Percentiles rank a stretch among this genome's conserved stretches.
phyloP scores from a whole-genome alignment of 1,140 invertebrate species.

The Sitodiplosis mosellana region DNA sequence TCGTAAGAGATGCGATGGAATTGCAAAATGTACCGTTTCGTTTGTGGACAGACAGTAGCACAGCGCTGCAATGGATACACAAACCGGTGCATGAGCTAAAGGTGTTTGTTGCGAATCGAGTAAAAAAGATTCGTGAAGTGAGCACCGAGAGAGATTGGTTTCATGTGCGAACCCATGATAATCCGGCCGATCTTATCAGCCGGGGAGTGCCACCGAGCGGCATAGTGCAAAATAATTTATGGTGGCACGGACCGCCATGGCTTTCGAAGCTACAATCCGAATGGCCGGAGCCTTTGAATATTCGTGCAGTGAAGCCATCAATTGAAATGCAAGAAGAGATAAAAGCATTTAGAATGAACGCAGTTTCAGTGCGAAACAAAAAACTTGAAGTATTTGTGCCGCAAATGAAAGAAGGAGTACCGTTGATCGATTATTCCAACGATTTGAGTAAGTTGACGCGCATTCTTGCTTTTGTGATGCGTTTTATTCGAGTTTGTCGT shows the following conservation, averaged over 20 bases:
- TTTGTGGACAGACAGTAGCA: background rate
- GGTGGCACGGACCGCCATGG: background rate
- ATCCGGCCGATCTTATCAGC: slow-evolving; percentile 14
- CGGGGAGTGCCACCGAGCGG: background rate
- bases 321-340: too few relatives aligned
- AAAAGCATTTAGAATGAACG: too few relatives aligned
- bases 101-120: slow-evolving; percentile 19
- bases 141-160: slow-evolving; percentile 10
- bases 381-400: too few relatives aligned
- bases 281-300: too few relatives aligned
- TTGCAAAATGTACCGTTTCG: background rate
- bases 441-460: too few relatives aligned
- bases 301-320: too few relatives aligned
- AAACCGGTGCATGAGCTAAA: background rate
- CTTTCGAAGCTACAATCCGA: too few relatives aligned
- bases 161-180: slow-evolving; percentile 14
- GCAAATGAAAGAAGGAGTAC: too few relatives aligned
- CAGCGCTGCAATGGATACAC: background rate
- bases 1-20: background rate
- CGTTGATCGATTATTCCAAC: too few relatives aligned
- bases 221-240: background rate
- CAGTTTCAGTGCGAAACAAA: too few relatives aligned
- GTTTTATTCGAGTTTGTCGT: too few relatives aligned
- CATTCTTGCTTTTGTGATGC: too few relatives aligned
- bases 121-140: slow-evolving; percentile 14